phyloP scores from a whole-genome alignment of 1,140 invertebrate genomes.

The Episyrphus balteatus region DNA sequence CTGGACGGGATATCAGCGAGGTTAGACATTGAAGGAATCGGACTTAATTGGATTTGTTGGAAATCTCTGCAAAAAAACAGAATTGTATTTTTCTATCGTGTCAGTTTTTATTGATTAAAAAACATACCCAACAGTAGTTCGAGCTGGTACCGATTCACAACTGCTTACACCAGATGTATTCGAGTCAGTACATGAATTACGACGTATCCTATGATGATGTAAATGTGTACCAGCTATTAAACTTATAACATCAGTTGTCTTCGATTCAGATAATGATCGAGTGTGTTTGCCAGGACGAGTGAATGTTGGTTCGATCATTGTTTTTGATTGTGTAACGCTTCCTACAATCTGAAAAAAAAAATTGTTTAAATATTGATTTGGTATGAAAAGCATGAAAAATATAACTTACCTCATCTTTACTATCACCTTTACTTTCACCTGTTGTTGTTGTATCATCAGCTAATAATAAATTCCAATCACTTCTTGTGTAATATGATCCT shows the following conservation, averaged over 20 bases:
- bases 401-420: conserved; percentile 13
- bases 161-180: conserved; percentile 69
- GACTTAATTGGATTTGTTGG: conserved; percentile 59
- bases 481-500: conserved; percentile 23
- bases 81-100: background rate
- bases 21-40: conserved; percentile 67
- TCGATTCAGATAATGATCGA: conserved; percentile 50
- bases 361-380: background rate
- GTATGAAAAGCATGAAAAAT: background rate
- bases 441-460: conserved; percentile 6
- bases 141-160: conserved; percentile 54
- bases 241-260: conserved; percentile 41
- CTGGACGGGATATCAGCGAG: conserved; percentile 35
- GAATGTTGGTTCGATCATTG: conserved; percentile 24
- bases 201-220: conserved; percentile 25
- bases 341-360: background rate
- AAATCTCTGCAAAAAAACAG: conserved; percentile 44
- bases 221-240: conserved; percentile 10
- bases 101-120: no score
- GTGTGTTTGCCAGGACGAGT: conserved; percentile 38
- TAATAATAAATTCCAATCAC: conserved; percentile 22
- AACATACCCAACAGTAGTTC: conserved; percentile 14
- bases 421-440: conserved; percentile 12
- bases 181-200: conserved; percentile 52
- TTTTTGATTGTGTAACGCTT: conserved; percentile 18